Evolutionary conservation across 1,140 invertebrate species (phyloP).

Genomic region (Caenorhabditis tropicalis): DNA sequence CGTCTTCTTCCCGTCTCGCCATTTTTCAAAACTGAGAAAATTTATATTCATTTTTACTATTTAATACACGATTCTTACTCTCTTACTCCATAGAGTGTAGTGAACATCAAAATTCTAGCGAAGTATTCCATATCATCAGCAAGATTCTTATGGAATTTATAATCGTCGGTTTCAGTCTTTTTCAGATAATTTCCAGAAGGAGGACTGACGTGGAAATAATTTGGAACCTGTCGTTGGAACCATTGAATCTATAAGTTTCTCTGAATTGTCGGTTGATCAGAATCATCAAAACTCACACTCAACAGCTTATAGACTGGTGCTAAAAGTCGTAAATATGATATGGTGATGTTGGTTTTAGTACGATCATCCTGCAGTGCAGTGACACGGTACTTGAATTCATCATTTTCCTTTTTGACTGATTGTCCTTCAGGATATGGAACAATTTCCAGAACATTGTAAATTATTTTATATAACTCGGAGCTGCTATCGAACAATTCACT

Average conservation of each 20-base stretch:
- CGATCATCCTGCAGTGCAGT: background rate
- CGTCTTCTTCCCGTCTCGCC: background rate
- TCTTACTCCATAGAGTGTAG: background rate
- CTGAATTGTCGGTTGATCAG: background rate
- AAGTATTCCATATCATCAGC: background rate
- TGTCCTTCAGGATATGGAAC: background rate
- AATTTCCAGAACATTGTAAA: background rate
- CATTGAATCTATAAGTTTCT: background rate
- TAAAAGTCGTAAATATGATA: background rate
- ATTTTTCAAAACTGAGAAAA: slow-evolving; percentile 20
- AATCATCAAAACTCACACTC: background rate
- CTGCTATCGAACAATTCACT: background rate
- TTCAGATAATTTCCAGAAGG: background rate
- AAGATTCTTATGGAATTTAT: background rate
- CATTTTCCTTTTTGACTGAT: background rate
- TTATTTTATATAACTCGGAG: background rate
- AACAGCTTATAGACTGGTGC: background rate
- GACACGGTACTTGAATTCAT: background rate
- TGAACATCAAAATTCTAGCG: background rate
- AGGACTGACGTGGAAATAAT: background rate
- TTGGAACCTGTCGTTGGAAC: background rate
- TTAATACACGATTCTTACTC: background rate
- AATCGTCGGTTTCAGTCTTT: background rate
- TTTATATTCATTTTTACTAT: background rate
- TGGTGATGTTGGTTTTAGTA: background rate